Conservation (phyloP, 2,797 vertebrate species). For the Propithecus perrieri region DNA sequence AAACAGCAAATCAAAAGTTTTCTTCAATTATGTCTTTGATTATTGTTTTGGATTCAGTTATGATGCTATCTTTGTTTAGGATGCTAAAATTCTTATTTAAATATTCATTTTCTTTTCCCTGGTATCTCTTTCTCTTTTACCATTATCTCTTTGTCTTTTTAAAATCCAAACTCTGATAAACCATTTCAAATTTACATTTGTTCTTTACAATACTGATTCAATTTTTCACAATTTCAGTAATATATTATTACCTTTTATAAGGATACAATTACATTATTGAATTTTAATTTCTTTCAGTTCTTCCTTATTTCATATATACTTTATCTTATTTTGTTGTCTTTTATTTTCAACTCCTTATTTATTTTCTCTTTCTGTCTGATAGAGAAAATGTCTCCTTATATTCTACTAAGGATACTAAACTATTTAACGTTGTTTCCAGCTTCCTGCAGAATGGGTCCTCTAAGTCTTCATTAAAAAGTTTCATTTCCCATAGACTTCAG, state of each 20-base stretch:
- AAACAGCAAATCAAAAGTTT: background rate
- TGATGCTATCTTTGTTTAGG: background rate
- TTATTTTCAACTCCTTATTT: background rate
- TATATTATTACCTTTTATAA: background rate
- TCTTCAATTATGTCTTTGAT: background rate
- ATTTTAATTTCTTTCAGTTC: constrained; percentile 17
- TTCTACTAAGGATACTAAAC: background rate
- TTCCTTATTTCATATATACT: background rate
- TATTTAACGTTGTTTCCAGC: background rate
- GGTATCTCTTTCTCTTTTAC: background rate
- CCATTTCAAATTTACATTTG: background rate
- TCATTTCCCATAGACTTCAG: background rate
- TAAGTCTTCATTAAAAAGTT: background rate
- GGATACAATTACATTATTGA: background rate
- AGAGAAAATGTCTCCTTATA: background rate
- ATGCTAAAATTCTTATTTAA: background rate
- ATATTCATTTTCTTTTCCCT: background rate
- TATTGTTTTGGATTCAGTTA: background rate
- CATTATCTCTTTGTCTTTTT: background rate
- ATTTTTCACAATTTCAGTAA: constrained; percentile 14
- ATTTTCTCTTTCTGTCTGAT: background rate
- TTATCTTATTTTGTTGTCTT: constrained; percentile 21
- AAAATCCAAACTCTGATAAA: background rate
- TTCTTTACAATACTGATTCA: background rate
- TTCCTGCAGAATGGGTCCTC: background rate